A percentile compares a stretch with the other conserved stretches of the same genome.
Evolutionary conservation across 2,888 invertebrate species (phyloP).

Genomic region (Galerucella calmariensis): DNA sequence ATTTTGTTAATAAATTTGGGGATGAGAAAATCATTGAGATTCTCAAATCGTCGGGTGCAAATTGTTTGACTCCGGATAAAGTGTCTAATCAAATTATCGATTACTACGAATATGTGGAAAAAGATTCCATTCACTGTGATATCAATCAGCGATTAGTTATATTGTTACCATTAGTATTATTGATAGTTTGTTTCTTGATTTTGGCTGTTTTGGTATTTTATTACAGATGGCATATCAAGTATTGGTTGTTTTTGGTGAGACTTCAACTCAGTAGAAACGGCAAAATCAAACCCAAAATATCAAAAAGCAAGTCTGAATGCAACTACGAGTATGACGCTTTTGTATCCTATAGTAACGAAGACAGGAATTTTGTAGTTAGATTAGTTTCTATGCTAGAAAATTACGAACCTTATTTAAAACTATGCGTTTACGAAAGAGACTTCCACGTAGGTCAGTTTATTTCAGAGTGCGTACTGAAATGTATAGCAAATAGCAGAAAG

Average conservation of each 20-base stretch:
- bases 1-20: not conserved
- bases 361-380: slow-evolving; percentile 71
- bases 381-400: slow-evolving; percentile 72
- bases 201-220: slow-evolving; percentile 62
- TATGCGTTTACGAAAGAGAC: slow-evolving; percentile 78
- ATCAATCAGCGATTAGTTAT: slow-evolving; percentile 34
- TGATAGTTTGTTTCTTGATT: slow-evolving; percentile 64
- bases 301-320: slow-evolving; percentile 50
- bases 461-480: slow-evolving; percentile 73
- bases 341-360: slow-evolving; percentile 72
- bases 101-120: slow-evolving; percentile 45
- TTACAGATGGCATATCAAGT: slow-evolving; percentile 66
- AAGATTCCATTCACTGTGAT: slow-evolving; percentile 42
- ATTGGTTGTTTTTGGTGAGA: slow-evolving; percentile 70
- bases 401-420: slow-evolving; percentile 69
- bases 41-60: slow-evolving; percentile 7
- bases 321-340: slow-evolving; percentile 71
- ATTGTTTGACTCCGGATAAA: slow-evolving; percentile 15
- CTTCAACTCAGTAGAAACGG: slow-evolving; percentile 66
- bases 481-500: slow-evolving; percentile 73
- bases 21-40: slow-evolving; percentile 5
- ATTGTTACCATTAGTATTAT: slow-evolving; percentile 44
- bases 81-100: slow-evolving; percentile 40
- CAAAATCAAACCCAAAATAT: slow-evolving; percentile 52
- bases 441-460: slow-evolving; percentile 74